Evolutionary conservation across 2,888 invertebrate species (phyloP), one percentile per base, ranked within the genome.

Genomic region (Stenoptilia bipunctidactyla): DNA sequence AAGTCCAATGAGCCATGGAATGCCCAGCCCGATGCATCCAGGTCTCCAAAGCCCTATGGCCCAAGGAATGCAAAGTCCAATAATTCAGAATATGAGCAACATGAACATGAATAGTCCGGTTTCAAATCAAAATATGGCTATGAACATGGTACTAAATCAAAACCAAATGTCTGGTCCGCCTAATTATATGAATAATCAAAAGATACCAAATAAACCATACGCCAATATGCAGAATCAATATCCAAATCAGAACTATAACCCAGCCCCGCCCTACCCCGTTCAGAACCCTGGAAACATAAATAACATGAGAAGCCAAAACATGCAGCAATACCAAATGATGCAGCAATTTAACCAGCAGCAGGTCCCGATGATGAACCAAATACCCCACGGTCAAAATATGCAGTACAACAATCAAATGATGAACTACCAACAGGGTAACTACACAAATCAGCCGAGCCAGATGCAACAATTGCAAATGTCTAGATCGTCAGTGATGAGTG

Each of bases 401-500:
- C 49, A 53, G 1, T 72, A 69, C 44, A 72, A 62, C 37, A 71
- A 72, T 41, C 79, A 75, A 41, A 61, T 70, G 48, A 58, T 70
- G 50, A 72, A 69, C 40, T 80, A 80, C 43, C 54, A 53, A n/a
- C 61, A 58, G 1, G 52, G 62, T 15, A 72, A 56, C 43, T 80
- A 79, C 45, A 53, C 56, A 1, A 70, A 66, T 45, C 76, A 72
- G 52, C 62, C 51, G 35, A 69, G 60, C 39, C 79, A 73, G 43
- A 70, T 76, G 57, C 69, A 80, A 52, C 70, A 66, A 1, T 50
- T 76, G 52, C 82, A 82, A 55, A 71, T 80, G 69, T 83, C 82
- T 0, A 66, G 82, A 42, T 80, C 82, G 1, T 83, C 83, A 0
- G 56, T 76, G 37, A 83, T 83, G 83, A 83, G 83, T 41, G 80